Base-by-base conservation (phyloP, 2,888 invertebrate genomes). In the Creontiades dilutus region DNA sequence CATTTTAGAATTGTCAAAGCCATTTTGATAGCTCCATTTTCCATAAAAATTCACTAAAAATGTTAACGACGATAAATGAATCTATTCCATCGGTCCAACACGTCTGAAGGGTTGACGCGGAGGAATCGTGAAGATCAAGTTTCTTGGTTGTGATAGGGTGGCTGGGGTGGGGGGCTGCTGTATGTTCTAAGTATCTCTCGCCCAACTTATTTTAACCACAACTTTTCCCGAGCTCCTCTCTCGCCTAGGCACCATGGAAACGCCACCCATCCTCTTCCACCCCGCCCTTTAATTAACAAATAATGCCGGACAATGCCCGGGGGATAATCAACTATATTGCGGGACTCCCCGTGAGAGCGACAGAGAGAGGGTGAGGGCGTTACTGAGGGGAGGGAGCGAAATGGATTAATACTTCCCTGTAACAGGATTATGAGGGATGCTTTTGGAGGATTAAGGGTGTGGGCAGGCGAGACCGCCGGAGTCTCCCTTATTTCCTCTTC, bases 311-410 rank as follows among this genome's bases (percentile, higher is more conserved):
- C 86, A 86, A 86, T 75, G 86, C 86, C 86, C 86, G n/a, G n/a
- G 86, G 75, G 86, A 86, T 86, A 86, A 86, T 86, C 86, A 86
- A 86, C 86, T 86, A 86, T 86, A 86, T 86, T 86, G 86, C 75
- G n/a, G 46, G 61, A 61, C 52, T 82, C 81, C 46, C 19, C 16
- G 23, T 13, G 16, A 85, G 55, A 61, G 57, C 2, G 46, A 57
- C 47, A 75, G 19, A 16, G 14, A 46, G 68, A n/a, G n/a, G n/a
- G n/a, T n/a, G n/a, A n/a, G n/a, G n/a, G 46, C 5, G 28, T 16
- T 13, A 13, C 47, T 27, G 75, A 61, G 61, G 86, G 37, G 47
- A 13, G 16, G 61, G 75, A 75, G 47, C 85, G 85, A 86, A 86
- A 86, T 86, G 86, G 86, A 86, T 86, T 86, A 86, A 86, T 86